A percentile compares a stretch with the other conserved stretches of the same genome.
phyloP scores from a whole-genome alignment of 2,113 vertebrate species.

The Ascaphus truei region DNA sequence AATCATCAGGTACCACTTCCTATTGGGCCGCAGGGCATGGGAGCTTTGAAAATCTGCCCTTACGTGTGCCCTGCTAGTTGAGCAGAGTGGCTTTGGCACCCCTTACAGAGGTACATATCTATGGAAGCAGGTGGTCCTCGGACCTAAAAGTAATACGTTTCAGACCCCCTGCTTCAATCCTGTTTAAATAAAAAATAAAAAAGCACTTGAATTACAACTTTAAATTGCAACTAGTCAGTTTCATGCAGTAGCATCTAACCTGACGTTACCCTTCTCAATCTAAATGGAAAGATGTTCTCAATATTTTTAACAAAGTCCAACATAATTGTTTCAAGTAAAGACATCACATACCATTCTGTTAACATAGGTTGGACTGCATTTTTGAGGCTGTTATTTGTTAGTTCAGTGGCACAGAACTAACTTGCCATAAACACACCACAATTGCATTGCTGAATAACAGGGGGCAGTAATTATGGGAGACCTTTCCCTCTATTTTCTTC shows the following conservation, averaged over 20 bases:
- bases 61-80: too few species aligned
- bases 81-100: too few species aligned
- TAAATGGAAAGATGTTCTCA: constrained; percentile 27
- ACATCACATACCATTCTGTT: constrained; percentile 19
- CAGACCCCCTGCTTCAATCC: too few species aligned
- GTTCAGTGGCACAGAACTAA: constrained; percentile 26
- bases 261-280: constrained; percentile 4
- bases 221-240: constrained; percentile 15
- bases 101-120: too few species aligned
- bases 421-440: constrained; percentile 25
- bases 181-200: too few species aligned
- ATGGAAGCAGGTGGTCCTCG: too few species aligned
- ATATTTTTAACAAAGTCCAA: constrained; percentile 22
- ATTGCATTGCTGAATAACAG: constrained; percentile 16
- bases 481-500: constrained; percentile 28
- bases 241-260: constrained; percentile 19
- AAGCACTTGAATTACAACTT: too few species aligned
- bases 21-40: too few species aligned
- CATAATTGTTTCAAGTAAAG: constrained; percentile 24
- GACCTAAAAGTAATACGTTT: too few species aligned
- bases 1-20: too few species aligned
- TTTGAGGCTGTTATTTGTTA: constrained; percentile 23
- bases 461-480: constrained; percentile 24
- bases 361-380: constrained; percentile 24
- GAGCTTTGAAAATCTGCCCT: too few species aligned